Percentiles rank a stretch among this genome's conserved stretches.
Conservation (phyloP, 2,797 vertebrate genomes). For the Microctenopoma lineatum region DNA sequence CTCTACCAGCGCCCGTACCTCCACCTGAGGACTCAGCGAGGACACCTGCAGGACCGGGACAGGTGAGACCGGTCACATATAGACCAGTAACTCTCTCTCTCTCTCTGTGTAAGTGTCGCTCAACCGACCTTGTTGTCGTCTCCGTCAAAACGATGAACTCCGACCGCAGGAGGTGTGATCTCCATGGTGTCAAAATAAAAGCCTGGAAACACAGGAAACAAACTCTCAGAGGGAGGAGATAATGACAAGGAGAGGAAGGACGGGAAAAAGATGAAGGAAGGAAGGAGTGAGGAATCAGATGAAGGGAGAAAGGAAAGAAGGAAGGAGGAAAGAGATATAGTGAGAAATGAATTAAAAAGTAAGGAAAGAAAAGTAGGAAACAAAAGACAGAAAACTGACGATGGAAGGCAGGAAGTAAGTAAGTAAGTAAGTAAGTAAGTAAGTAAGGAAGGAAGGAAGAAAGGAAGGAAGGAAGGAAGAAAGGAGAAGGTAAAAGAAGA, state of each 20-base stretch:
- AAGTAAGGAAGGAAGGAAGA: neutral
- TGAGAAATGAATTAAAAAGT: neutral
- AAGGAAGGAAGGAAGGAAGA: neutral
- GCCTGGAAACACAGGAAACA: slow-evolving; percentile 78
- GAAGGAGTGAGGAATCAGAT: fast-evolving
- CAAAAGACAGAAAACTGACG: too few species aligned
- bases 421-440: too few species aligned
- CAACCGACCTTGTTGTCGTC: slow-evolving; percentile 77
- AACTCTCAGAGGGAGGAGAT: neutral
- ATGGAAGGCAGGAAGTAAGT: too few species aligned
- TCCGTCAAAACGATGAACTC: slow-evolving; percentile 87
- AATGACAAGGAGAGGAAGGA: too few species aligned
- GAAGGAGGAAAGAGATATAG: neutral
- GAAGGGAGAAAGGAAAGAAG: too few species aligned
- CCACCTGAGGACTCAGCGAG: slow-evolving; percentile 82
- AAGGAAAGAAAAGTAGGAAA: fast-evolving
- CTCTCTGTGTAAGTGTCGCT: neutral
- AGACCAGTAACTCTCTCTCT: neutral
- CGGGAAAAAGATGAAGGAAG: too few species aligned
- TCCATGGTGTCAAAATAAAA: slow-evolving; percentile 96
- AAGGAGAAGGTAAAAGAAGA: neutral
- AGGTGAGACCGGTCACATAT: slow-evolving; percentile 2
- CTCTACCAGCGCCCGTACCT: slow-evolving; percentile 92
- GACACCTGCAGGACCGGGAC: slow-evolving; percentile 79
- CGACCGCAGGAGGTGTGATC: slow-evolving; percentile 90